Evolutionary conservation across 2,113 vertebrate species (phyloP).

Genomic region (Equus przewalskii): DNA sequence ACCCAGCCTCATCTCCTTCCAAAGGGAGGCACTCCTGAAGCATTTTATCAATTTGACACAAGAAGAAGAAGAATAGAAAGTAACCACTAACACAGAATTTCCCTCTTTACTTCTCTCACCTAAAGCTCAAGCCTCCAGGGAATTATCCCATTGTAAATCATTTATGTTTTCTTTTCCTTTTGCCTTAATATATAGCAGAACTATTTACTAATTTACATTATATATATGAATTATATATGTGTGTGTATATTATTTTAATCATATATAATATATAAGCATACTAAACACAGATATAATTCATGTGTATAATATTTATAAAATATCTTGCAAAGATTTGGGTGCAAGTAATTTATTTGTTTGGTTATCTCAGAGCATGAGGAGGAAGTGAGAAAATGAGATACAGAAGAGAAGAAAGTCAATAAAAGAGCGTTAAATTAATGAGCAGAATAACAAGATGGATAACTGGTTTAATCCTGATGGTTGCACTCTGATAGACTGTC

Average conservation of each 20-base stretch:
- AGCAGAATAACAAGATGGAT: neutral
- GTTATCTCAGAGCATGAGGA: neutral
- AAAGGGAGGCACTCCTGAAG: neutral
- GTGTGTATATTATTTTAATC: neutral
- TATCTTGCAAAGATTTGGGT: neutral
- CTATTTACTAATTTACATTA: neutral
- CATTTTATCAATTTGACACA: neutral
- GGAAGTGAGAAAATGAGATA: neutral
- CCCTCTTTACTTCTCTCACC: neutral
- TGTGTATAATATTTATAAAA: neutral
- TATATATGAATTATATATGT: neutral
- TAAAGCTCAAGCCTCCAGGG: neutral
- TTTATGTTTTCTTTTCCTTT: conserved; percentile 2
- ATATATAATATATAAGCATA: neutral
- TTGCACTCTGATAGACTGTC: neutral
- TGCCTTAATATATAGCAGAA: neutral
- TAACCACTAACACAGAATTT: neutral
- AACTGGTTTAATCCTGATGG: neutral
- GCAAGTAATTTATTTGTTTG: neutral
- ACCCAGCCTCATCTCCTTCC: neutral
- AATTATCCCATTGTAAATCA: neutral
- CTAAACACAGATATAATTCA: neutral
- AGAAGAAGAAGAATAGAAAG: neutral
- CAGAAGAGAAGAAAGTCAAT: neutral
- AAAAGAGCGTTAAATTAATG: neutral